Percentiles rank a stretch among this genome's conserved stretches.
Evolutionary conservation across 2,113 vertebrate genomes (phyloP).

Genomic region (Coryphaenoides rupestris): DNA sequence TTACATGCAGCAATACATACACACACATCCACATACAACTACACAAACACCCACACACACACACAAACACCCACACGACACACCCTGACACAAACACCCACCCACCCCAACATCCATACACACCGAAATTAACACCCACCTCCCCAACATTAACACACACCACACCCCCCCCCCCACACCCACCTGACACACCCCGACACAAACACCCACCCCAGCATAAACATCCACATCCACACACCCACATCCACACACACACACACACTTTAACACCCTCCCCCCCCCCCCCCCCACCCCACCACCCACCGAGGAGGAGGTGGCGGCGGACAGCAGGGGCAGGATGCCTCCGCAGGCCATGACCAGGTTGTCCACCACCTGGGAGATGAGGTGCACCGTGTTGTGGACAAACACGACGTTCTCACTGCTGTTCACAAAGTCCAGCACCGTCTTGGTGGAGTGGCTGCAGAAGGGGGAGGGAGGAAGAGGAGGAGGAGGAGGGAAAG

Average conservation of each 20-base stretch:
- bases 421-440: conserved; percentile 98
- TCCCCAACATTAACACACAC: too few relatives aligned
- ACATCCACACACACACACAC: background rate
- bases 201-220: background rate
- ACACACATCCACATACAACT: background rate
- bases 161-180: background rate
- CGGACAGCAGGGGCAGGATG: conserved; percentile 94
- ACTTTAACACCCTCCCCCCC: background rate
- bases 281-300: conserved; percentile 53
- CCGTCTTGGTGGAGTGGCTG: conserved; percentile 96
- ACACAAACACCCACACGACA: background rate
- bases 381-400: conserved; percentile 95
- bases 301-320: conserved; percentile 93
- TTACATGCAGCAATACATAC: background rate
- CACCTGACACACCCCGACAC: background rate
- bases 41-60: background rate
- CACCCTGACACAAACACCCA: background rate
- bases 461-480: conserved; percentile 1
- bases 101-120: background rate
- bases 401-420: conserved; percentile 96
- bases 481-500: background rate
- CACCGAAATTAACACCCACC: background rate
- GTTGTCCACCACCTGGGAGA: conserved; percentile 98
- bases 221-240: background rate
- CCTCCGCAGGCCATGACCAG: conserved; percentile 98